Evolutionary conservation across 2,797 vertebrate genomes (phyloP), one percentile per base, ranked within the genome.

Genomic region (Microtus agrestis): DNA sequence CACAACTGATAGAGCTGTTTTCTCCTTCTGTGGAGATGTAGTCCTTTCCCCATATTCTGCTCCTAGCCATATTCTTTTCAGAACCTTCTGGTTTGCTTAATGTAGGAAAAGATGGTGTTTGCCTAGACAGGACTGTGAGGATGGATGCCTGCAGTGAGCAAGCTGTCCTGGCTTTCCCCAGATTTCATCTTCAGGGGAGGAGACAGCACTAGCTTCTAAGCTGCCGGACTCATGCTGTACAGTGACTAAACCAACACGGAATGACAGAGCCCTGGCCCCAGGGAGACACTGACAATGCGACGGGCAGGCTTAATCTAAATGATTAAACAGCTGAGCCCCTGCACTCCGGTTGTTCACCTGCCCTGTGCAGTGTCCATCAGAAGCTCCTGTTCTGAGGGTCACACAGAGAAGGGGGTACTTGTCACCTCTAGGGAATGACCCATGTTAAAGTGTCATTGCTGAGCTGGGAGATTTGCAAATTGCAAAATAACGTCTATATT

Each of bases 11-110:
- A 98, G 96, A 98, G 98, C 93, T 98, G 14, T 65, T 73, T 95
- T 98, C 31, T 67, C 34, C n/a, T 98, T 98, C 98, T 98, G 98
- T 98, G 97, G 98, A 98, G 97, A 96, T 98, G 91, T 98, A 98
- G 98, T 98, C 98, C 97, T 97, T 98, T 98, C 98, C 98, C 97
- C 98, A 98, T 98, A 98, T 98, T 98, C 98, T 98, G 98, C 98
- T 98, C 98, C 98, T 98, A 98, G 98, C 97, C 97, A 85, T 97
- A 95, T 98, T 98, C 98, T 98, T 96, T 98, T 97, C 98, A 95
- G 97, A 98, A 98, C 97, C 98, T 98, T 98, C 98, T 98, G 97
- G 99, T 99, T 98, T 99, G 98, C 98, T 98, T 98, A 99, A 99
- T 98, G 98, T 99, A 99, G 99, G 99, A 98, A 98, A 98, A 97